These are phyloP conservation scores for Adelognathus sp. DNA, from an alignment of 2,888 invertebrate genomes.

Conservation along the genomic window DNA sequence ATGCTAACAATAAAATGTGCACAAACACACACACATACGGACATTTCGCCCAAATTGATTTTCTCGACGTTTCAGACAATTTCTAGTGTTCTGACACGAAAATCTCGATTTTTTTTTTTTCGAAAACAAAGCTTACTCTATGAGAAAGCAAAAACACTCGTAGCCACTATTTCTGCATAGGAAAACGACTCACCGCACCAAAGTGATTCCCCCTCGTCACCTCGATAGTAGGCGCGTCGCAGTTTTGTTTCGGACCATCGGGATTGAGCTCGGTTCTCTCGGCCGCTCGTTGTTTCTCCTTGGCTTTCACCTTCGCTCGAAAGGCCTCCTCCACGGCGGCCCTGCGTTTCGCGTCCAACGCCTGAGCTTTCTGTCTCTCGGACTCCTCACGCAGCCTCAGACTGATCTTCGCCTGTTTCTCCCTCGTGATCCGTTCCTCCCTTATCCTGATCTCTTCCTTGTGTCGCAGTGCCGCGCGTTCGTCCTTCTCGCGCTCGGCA, in stretches of 20 bases:
- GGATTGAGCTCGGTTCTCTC: conserved; percentile 56
- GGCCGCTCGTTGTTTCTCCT: conserved; percentile 24
- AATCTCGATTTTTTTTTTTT: no score
- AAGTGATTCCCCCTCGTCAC: neutral
- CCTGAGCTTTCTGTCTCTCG: neutral
- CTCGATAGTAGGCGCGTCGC: conserved; percentile 1
- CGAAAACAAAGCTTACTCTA: no score
- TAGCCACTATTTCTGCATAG: no score
- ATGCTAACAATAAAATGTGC: no score
- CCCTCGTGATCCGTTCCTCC: neutral
- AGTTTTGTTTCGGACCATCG: conserved; percentile 24
- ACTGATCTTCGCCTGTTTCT: conserved; percentile 21
- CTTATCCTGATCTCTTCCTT: conserved; percentile 46
- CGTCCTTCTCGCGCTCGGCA: neutral
- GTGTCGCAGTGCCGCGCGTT: conserved; percentile 36
- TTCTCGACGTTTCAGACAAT: no score
- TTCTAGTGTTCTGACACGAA: no score
- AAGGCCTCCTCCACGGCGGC: neutral
- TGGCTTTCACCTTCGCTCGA: neutral
- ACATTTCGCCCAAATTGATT: no score
- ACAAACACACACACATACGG: no score
- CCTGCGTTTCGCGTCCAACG: conserved; percentile 22
- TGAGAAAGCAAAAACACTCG: no score
- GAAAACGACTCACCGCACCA: conserved; percentile 19
- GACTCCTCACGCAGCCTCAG: conserved; percentile 32